These are phyloP conservation scores for Drosophila falleni DNA, from an alignment of 2,888 invertebrate species.

Conservation along the genomic window DNA sequence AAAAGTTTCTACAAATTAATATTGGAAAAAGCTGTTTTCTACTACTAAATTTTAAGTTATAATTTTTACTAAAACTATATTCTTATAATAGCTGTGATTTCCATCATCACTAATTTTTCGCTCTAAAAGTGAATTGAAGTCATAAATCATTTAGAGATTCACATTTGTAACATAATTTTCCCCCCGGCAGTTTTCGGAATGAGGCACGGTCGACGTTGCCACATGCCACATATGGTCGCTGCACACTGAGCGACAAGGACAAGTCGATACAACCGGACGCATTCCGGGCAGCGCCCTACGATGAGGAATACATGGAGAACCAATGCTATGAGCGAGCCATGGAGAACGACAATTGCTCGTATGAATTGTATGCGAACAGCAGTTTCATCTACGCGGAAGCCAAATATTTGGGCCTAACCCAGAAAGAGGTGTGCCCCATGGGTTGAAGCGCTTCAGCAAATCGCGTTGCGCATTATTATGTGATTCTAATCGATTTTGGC, in stretches of 20 bases:
- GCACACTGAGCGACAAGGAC: constrained; percentile 90
- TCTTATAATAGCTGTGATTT: not conserved
- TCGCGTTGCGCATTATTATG: constrained; percentile 53
- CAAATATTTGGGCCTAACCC: constrained; percentile 83
- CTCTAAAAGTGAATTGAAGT: constrained; percentile 38
- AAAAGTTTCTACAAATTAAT: no score
- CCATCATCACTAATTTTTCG: not conserved
- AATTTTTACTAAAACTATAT: not conserved
- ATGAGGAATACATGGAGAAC: constrained; percentile 93
- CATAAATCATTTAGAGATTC: constrained; percentile 57
- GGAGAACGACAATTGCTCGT: constrained; percentile 89
- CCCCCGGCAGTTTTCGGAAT: constrained; percentile 59
- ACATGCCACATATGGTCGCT: constrained; percentile 86
- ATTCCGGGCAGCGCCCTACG: constrained; percentile 90
- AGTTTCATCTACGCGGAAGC: constrained; percentile 88
- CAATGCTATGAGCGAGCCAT: constrained; percentile 89
- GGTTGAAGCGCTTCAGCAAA: constrained; percentile 39
- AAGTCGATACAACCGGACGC: constrained; percentile 91
- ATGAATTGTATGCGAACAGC: constrained; percentile 91
- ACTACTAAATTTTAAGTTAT: not conserved
- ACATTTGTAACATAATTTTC: constrained; percentile 8
- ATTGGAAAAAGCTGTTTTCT: not conserved
- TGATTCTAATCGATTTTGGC: constrained; percentile 61
- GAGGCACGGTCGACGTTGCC: constrained; percentile 36
- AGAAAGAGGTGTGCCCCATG: constrained; percentile 83